A percentile compares a stretch with the other conserved stretches of the same genome.
Conservation (phyloP, 2,113 vertebrate genomes). For the Burhinus oedicnemus region DNA sequence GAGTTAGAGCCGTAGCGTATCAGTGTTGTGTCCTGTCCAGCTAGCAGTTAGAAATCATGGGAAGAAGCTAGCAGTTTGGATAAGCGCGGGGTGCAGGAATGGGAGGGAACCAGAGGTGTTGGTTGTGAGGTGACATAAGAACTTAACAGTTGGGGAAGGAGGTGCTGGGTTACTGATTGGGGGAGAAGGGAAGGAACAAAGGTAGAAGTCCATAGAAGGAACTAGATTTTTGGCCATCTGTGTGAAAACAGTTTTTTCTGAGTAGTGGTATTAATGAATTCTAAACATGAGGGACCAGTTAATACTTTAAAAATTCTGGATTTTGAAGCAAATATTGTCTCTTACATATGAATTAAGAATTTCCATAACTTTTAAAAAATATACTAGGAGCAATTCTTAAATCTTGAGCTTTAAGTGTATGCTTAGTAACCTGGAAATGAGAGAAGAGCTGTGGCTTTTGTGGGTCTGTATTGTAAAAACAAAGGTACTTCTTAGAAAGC, state of each 20-base stretch:
- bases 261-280: not conserved
- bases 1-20: not conserved
- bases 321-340: not conserved
- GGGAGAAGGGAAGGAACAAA: not conserved
- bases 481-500: not conserved
- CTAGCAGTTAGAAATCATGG: not conserved
- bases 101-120: not conserved
- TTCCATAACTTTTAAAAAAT: not conserved
- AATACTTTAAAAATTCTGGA: not conserved
- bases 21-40: not conserved
- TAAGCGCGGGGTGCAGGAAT: accelerated
- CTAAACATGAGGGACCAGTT: not conserved
- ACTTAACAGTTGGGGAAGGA: not conserved
- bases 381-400: not conserved
- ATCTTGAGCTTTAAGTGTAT: not conserved
- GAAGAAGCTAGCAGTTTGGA: not conserved
- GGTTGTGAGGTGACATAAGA: not conserved
- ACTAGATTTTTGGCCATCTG: not conserved
- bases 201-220: not conserved
- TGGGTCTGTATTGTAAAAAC: not conserved
- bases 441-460: not conserved
- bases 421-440: not conserved
- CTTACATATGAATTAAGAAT: not conserved
- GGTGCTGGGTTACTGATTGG: not conserved
- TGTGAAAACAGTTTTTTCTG: not conserved